Conservation (phyloP, 35 echinoderm and acorn worm genomes). For the Ptychodera flava region DNA sequence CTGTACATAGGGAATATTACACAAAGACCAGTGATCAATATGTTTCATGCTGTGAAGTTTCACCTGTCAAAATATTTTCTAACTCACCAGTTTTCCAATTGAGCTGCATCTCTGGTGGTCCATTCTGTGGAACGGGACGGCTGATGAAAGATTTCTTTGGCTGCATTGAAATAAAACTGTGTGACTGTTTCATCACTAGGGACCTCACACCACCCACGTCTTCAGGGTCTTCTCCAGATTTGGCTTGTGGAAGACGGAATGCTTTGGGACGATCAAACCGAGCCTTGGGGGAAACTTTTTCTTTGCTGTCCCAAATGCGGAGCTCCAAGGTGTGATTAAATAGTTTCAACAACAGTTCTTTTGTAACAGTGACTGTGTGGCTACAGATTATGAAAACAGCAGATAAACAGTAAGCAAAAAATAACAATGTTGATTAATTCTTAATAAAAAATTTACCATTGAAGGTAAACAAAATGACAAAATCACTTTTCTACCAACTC, state of each 20-base stretch:
- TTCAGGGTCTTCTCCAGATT: conserved; percentile 83
- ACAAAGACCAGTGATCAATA: no score
- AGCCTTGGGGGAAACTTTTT: conserved; percentile 77
- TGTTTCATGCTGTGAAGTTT: no score
- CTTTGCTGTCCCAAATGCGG: conserved; percentile 74
- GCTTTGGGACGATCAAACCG: conserved; percentile 88
- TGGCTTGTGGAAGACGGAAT: conserved; percentile 83
- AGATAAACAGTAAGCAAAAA: neutral
- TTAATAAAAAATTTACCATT: no score
- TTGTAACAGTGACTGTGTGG: conserved; percentile 85
- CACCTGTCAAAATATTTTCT: no score
- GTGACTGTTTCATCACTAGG: conserved; percentile 89
- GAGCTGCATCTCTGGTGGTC: conserved; percentile 59
- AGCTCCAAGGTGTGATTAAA: conserved; percentile 89
- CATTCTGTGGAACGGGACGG: conserved; percentile 76
- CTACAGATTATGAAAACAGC: conserved; percentile 32
- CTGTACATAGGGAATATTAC: no score
- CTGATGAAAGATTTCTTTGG: conserved; percentile 83
- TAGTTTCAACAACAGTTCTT: conserved; percentile 80
- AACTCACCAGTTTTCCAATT: conserved; percentile 78
- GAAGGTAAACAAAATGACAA: no score
- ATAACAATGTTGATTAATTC: no score
- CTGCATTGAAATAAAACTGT: conserved; percentile 84
- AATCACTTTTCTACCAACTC: no score
- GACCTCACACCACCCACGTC: conserved; percentile 89